These are phyloP conservation scores for Ophraella communa DNA, from an alignment of 2,888 invertebrate species.

Conservation along the genomic window DNA sequence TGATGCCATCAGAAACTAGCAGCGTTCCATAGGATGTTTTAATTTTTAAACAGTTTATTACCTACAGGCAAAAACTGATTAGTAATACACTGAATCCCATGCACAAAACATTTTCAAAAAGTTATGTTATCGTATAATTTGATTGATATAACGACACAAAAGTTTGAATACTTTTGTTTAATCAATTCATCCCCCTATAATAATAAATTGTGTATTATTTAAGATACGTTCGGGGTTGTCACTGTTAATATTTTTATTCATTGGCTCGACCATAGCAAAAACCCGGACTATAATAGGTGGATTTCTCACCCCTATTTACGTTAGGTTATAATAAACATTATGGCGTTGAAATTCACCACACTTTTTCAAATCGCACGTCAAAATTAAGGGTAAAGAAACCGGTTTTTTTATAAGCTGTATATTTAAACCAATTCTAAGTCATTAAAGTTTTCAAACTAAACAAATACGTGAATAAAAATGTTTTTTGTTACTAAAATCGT, in stretches of 20 bases:
- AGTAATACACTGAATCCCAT: too few relatives aligned
- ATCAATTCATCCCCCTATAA: constrained; percentile 17
- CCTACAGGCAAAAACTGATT: too few relatives aligned
- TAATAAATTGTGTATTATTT: constrained; percentile 26
- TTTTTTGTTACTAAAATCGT: too few relatives aligned
- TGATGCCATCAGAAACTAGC: too few relatives aligned
- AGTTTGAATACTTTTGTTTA: constrained; percentile 8
- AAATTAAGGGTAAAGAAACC: constrained; percentile 1
- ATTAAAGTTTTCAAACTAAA: too few relatives aligned
- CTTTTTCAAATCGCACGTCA: constrained; percentile 34
- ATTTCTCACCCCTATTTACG: constrained; percentile 41
- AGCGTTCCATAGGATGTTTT: too few relatives aligned
- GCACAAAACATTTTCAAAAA: too few relatives aligned
- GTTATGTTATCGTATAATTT: background rate
- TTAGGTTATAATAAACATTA: constrained; percentile 40
- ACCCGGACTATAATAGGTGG: constrained; percentile 35
- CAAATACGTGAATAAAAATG: too few relatives aligned
- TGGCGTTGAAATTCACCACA: constrained; percentile 44
- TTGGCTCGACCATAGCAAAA: constrained; percentile 39
- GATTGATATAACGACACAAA: constrained; percentile 8
- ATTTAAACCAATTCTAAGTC: too few relatives aligned
- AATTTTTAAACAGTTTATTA: too few relatives aligned
- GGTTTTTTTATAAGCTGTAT: background rate
- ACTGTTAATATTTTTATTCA: constrained; percentile 35
- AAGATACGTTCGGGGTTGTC: constrained; percentile 20